Evolutionary conservation across 2,888 invertebrate genomes (phyloP), one percentile per base, ranked within the genome.

Genomic region (Lithophane leautieri): DNA sequence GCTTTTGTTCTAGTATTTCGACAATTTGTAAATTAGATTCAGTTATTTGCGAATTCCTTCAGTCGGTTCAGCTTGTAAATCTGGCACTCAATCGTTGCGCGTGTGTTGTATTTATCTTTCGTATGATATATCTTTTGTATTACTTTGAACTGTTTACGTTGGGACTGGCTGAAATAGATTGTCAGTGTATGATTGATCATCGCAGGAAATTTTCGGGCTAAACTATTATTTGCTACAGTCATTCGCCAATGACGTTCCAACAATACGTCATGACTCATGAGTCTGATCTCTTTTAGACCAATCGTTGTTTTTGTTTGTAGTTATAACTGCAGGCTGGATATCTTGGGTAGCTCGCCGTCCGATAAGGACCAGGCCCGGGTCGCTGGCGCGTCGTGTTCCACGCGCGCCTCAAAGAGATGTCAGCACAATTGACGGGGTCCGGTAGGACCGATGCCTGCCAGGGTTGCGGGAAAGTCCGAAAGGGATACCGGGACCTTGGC

Each of bases 151-250:
- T 85, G 73, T 85, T 82, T 86, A 77, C 65, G 34, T 78, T 75
- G 40, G 28, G 11, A 42, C 73, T 67, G 65, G 22, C 62, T 68
- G 68, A 81, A 85, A 85, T 83, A 83, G 66, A 74, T 16, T 84
- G 79, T 73, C 81, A 81, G 78, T 58, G 25, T 60, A 52, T 83
- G 83, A 85, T 86, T 76, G 79, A 86, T 86, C 42, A 72, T 22
- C 50, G 7, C 28, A 12, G 22, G 52, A 73, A 74, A 44, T 12
- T 25, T 74, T 72, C 47, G 54, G 22, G 12, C 44, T 3, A 52
- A 71, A 71, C 58, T 73, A 76, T 60, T 79, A 71, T 82, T 68
- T 76, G 67, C 60, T 70, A 44, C 40, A 54, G 71, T 66, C 61
- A 63, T 19, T 56, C 16, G 25, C 34, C 50, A 70, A 34, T 76